Base-by-base conservation (phyloP, 2,113 vertebrate genomes). In the Noturus placidus region DNA sequence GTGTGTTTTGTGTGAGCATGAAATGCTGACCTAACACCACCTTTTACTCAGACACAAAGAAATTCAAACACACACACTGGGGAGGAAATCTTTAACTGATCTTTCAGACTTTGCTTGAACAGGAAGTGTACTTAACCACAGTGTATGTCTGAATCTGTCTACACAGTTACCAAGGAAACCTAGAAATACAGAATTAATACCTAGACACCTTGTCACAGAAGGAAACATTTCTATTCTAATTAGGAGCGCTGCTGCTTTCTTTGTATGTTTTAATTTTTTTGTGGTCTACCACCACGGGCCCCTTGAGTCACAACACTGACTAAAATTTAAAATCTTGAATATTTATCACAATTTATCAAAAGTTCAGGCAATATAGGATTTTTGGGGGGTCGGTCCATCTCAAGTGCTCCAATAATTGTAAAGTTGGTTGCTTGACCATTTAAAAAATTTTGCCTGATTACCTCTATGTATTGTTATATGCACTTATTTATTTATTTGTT, bases 121-220 rank as follows among this genome's bases (percentile, higher is more conserved):
- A 92, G 91, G 91, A 92, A 92, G 46, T 87, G 17, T 74, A n/a
- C 59, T 13, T 86, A 92, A 90, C 91, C 90, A n/a, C 90, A 86
- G 67, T 7, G 14, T 56, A 57, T 69, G n/a, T 17, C 63, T 81
- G 38, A 82, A 80, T 42, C 72, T 38, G 25, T 59, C 69, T 82
- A 82, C 35, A 65, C 33, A 10, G 65, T 90, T 46, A 83, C 87
- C 86, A 88, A 69, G 87, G 91, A 85, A 89, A 89, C 80, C 6
- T n/a, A 77, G n/a, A 85, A 56, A 65, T 69, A 6, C 33, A 77
- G 35, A 85, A 56, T 52, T 65, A 81, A 70, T 13, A 38, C 33
- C 10, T 25, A 6, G 33, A 9, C n/a, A 9, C 19, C 14, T 5
- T 50, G n/a, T 72, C 20, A 35, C 46, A 72, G 2, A 84, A 35